Evolutionary conservation across 92 coral and sea anemone species (phyloP).

Genomic region (Anthopleura xanthogrammica): DNA sequence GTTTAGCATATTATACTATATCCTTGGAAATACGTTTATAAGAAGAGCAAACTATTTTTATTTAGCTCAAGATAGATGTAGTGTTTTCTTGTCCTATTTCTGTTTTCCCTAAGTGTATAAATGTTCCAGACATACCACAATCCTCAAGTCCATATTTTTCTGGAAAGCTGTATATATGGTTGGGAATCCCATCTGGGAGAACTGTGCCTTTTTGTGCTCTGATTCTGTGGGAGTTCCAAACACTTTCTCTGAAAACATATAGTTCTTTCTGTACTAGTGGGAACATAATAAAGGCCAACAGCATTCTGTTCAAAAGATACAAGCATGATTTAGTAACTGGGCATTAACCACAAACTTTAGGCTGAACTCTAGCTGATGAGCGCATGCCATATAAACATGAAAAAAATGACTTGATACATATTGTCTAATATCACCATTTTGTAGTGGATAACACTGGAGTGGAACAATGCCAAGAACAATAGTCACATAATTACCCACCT

Average conservation of each 20-base stretch:
- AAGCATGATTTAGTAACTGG: conserved; percentile 5
- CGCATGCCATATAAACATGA: conserved; percentile 6
- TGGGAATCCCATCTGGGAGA: conserved; percentile 1
- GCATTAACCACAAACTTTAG: neutral
- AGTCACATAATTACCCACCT: neutral
- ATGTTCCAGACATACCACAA: conserved; percentile 13
- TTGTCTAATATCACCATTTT: conserved; percentile 1
- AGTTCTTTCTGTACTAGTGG: conserved; percentile 9
- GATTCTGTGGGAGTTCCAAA: conserved; percentile 3
- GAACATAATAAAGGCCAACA: neutral
- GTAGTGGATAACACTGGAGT: conserved; percentile 12
- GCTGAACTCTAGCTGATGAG: conserved; percentile 1
- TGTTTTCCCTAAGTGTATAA: conserved; percentile 1
- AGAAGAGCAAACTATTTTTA: too few species aligned
- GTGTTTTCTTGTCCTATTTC: conserved; percentile 5
- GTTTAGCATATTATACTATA: neutral
- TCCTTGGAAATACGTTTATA: too few species aligned
- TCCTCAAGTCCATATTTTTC: neutral
- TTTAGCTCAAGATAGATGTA: neutral
- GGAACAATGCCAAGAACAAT: conserved; percentile 11
- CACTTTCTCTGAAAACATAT: neutral
- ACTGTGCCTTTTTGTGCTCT: conserved; percentile 2
- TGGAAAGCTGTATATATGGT: conserved; percentile 3
- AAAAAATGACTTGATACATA: neutral
- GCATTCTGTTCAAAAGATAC: neutral